These are phyloP conservation scores for Alces alces DNA, from an alignment of 2,113 vertebrate species.

Conservation along the genomic window DNA sequence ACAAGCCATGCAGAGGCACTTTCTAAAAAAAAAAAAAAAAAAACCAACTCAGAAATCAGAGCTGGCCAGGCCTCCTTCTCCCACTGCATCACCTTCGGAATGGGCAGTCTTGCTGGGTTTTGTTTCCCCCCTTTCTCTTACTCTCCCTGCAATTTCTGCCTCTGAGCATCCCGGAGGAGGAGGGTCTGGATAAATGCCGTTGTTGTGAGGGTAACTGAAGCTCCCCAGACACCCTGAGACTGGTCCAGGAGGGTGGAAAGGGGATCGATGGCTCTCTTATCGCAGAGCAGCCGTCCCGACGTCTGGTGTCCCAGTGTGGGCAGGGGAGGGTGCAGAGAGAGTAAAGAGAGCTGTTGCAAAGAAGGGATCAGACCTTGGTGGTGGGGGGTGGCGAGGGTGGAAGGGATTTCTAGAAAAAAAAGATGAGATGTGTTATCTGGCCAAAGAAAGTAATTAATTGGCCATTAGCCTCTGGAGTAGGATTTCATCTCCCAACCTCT, in stretches of 20 bases:
- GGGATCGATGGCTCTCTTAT: background rate
- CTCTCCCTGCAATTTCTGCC: background rate
- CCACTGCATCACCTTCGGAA: background rate
- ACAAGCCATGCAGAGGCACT: background rate
- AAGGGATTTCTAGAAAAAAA: conserved; percentile 3
- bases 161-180: background rate
- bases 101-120: background rate
- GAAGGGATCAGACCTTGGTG: background rate
- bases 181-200: conserved; percentile 4
- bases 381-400: background rate
- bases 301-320: background rate
- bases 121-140: background rate
- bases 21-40: background rate
- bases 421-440: conserved; percentile 3
- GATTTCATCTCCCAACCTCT: conserved; percentile 19
- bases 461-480: background rate
- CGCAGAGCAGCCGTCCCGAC: fast-evolving
- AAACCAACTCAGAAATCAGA: conserved; percentile 38
- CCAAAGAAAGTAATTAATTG: conserved; percentile 34
- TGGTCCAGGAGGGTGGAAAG: background rate
- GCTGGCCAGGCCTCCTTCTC: background rate
- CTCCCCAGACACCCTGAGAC: background rate
- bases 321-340: background rate
- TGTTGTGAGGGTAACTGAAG: conserved; percentile 25
- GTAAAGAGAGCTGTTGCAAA: background rate